phyloP scores from a whole-genome alignment of 1,140 invertebrate species.

The Caenorhabditis brenneri region DNA sequence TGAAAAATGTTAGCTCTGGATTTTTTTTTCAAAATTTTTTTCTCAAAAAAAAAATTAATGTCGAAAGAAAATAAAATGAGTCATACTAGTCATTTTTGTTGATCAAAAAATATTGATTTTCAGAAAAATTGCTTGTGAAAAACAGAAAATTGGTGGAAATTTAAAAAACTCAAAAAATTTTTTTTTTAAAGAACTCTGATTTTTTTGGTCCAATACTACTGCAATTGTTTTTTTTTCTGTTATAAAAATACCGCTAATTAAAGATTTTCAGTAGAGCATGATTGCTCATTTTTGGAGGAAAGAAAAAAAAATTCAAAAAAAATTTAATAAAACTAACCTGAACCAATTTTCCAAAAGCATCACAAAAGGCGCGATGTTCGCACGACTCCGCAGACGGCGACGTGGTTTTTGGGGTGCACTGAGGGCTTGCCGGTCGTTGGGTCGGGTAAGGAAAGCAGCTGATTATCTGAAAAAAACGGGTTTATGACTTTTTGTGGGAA shows the following conservation, averaged over 20 bases:
- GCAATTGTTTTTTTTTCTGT: too few species aligned
- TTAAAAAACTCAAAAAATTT: not conserved
- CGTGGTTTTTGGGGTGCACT: not conserved
- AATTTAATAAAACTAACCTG: constrained; percentile 25
- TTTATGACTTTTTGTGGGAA: not conserved
- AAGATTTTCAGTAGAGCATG: not conserved
- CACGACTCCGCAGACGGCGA: not conserved
- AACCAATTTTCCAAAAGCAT: constrained; percentile 47
- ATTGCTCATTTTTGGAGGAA: not conserved
- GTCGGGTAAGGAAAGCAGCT: constrained; percentile 56
- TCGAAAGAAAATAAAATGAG: too few species aligned
- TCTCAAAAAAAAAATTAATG: not conserved
- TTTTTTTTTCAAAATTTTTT: not conserved
- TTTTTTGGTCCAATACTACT: too few species aligned
- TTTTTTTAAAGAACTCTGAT: not conserved
- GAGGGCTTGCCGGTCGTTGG: not conserved
- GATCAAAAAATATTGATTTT: too few species aligned
- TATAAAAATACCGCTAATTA: too few species aligned
- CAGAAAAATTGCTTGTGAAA: too few species aligned
- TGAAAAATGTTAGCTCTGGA: not conserved
- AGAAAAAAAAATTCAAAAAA: not conserved
- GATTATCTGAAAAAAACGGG: constrained; percentile 51
- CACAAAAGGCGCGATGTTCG: constrained; percentile 20
- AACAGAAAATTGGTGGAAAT: not conserved
- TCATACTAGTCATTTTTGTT: too few species aligned